phyloP scores from a whole-genome alignment of 37 sponge, comb jelly and placozoan species.

The Crambe crambe region DNA sequence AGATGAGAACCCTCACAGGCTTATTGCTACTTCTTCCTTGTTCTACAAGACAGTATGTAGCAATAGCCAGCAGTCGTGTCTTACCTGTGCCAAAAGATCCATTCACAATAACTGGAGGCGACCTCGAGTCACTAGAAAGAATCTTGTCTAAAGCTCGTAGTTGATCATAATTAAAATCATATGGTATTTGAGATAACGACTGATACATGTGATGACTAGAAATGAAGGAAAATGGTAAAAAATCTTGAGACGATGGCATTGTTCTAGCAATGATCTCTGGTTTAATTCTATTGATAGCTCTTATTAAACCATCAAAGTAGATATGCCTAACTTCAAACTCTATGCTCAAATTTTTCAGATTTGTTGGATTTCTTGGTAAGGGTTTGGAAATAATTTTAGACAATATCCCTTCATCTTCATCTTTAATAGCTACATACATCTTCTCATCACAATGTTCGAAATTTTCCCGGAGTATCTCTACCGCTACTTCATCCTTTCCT shows the following conservation, averaged over 20 bases:
- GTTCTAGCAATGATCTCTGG: constrained; percentile 15
- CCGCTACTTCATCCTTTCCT: not conserved
- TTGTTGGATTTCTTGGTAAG: not conserved
- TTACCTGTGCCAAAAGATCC: constrained; percentile 86
- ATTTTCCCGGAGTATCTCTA: constrained; percentile 29
- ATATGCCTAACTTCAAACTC: constrained; percentile 62
- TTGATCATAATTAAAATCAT: constrained; percentile 10
- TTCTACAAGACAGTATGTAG: constrained; percentile 10
- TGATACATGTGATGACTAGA: not conserved
- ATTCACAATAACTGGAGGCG: constrained; percentile 52
- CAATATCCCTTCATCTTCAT: not conserved
- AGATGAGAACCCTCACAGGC: constrained; percentile 43
- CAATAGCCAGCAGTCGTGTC: constrained; percentile 63
- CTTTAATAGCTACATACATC: constrained; percentile 18
- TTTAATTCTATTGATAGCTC: constrained; percentile 32
- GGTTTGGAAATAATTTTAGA: not conserved
- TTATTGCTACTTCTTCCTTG: not conserved
- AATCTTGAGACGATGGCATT: constrained; percentile 17
- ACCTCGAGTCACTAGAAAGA: constrained; percentile 2
- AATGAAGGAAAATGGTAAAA: not conserved
- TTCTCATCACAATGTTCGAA: constrained; percentile 9
- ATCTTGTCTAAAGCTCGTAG: constrained; percentile 21
- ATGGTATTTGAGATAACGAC: not conserved
- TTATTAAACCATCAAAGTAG: constrained; percentile 58
- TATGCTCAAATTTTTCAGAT: not conserved